Evolutionary conservation across 2,113 vertebrate genomes (phyloP).

Genomic region (Gnathonemus longibarbis): DNA sequence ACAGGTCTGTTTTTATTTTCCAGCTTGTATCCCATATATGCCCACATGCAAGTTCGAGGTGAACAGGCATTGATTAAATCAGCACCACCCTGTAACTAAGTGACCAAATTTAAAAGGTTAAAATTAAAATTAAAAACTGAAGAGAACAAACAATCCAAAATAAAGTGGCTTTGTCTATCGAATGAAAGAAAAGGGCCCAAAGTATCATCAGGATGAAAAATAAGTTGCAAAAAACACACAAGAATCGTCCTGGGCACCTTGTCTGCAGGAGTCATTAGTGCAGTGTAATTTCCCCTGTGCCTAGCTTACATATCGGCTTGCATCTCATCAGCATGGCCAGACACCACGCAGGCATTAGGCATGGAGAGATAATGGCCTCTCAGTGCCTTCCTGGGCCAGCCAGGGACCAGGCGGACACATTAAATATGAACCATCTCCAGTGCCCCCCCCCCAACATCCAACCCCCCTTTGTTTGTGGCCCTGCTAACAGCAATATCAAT

Average conservation of each 20-base stretch:
- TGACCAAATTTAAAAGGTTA: not conserved
- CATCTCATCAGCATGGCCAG: conserved; percentile 40
- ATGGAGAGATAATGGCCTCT: conserved; percentile 49
- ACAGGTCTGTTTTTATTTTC: not conserved
- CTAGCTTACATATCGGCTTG: conserved; percentile 40
- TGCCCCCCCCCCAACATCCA: conserved; percentile 30
- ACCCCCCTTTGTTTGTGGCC: conserved; percentile 46
- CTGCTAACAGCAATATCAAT: conserved; percentile 50
- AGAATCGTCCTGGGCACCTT: not conserved
- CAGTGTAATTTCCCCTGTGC: conserved; percentile 48
- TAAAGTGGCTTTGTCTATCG: not conserved
- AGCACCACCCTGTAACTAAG: not conserved
- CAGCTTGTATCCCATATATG: not conserved
- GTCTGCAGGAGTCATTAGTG: conserved; percentile 11
- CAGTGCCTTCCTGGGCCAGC: conserved; percentile 47
- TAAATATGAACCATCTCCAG: conserved; percentile 51
- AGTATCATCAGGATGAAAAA: not conserved
- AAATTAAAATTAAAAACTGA: not conserved
- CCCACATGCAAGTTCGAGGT: not conserved
- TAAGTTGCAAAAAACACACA: not conserved
- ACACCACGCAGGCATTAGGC: conserved; percentile 41
- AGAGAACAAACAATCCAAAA: not conserved
- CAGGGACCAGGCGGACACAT: conserved; percentile 48
- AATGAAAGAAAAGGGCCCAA: conserved; percentile 1
- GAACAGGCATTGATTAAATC: not conserved